Percentiles rank a stretch among this genome's conserved stretches.
Evolutionary conservation across 2,888 invertebrate species (phyloP).

Genomic region (Lydus trimaculatus): DNA sequence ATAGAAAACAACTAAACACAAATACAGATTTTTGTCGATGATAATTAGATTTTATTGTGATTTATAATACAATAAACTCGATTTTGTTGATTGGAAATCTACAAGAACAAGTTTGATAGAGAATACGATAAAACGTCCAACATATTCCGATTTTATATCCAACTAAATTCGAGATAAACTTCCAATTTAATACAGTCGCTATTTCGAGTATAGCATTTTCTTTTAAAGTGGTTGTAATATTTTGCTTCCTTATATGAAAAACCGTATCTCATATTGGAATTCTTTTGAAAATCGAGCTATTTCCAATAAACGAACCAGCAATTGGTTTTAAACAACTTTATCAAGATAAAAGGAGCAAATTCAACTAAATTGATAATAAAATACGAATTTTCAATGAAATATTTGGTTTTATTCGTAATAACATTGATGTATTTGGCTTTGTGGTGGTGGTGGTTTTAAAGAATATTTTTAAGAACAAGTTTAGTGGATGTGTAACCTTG

Average conservation of each 20-base stretch:
- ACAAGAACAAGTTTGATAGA: background rate
- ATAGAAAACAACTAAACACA: background rate
- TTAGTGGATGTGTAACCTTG: slow-evolving; percentile 31
- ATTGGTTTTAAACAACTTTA: slow-evolving; percentile 14
- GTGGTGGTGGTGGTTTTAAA: slow-evolving; percentile 11
- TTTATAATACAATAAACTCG: background rate
- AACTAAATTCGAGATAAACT: slow-evolving; percentile 4
- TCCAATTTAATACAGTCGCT: slow-evolving; percentile 17
- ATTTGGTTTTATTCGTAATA: background rate
- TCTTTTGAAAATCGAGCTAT: slow-evolving; percentile 31
- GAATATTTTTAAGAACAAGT: slow-evolving; percentile 17
- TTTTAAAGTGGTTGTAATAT: slow-evolving; percentile 23
- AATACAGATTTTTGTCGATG: background rate
- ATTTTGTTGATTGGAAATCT: slow-evolving; percentile 2
- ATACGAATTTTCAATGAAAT: background rate
- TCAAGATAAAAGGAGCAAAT: slow-evolving; percentile 10
- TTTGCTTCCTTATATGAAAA: slow-evolving; percentile 28
- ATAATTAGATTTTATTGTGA: background rate
- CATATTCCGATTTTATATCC: background rate
- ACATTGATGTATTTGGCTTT: background rate
- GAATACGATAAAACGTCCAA: background rate
- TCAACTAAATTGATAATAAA: slow-evolving; percentile 2
- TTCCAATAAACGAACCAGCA: slow-evolving; percentile 35
- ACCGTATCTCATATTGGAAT: slow-evolving; percentile 32
- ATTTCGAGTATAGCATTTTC: slow-evolving; percentile 21